Evolutionary conservation across 1,140 invertebrate species (phyloP).

Genomic region (Mamestra configurata): DNA sequence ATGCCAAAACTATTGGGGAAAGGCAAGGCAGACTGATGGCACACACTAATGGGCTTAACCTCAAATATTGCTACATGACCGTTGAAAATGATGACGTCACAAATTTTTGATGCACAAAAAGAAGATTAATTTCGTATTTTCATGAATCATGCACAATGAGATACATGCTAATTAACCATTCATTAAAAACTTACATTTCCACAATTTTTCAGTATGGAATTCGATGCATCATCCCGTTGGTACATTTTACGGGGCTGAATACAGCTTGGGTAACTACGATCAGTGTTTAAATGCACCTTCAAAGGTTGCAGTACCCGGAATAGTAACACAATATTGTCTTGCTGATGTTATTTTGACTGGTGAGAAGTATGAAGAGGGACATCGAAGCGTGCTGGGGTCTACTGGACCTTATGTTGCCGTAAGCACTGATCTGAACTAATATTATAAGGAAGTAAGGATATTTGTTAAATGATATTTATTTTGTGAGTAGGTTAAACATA

Average conservation of each 20-base stretch:
- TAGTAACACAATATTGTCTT: slow-evolving; percentile 23
- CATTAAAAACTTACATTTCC: not conserved
- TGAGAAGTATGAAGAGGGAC: not conserved
- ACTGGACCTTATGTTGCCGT: slow-evolving; percentile 16
- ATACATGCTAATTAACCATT: too few species aligned
- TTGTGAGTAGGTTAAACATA: too few species aligned
- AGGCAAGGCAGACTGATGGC: too few species aligned
- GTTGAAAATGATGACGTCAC: too few species aligned
- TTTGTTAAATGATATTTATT: too few species aligned
- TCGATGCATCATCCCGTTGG: slow-evolving; percentile 25
- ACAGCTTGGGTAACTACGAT: slow-evolving; percentile 26
- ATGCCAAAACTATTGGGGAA: too few species aligned
- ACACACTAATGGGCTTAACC: too few species aligned
- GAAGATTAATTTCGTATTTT: too few species aligned
- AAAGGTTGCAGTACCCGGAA: not conserved
- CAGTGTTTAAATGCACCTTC: slow-evolving; percentile 17
- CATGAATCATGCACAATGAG: too few species aligned
- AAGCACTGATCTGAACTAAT: not conserved
- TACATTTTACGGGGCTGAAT: slow-evolving; percentile 4
- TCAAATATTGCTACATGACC: too few species aligned
- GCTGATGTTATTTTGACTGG: not conserved
- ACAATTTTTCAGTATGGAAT: slow-evolving; percentile 29
- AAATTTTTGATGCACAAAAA: too few species aligned
- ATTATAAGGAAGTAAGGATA: too few species aligned
- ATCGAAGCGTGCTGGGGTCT: not conserved